Percentiles rank a stretch among this genome's conserved stretches.
These are phyloP conservation scores for Tachina grossa DNA, from an alignment of 2,888 invertebrate species.

Conservation along the genomic window DNA sequence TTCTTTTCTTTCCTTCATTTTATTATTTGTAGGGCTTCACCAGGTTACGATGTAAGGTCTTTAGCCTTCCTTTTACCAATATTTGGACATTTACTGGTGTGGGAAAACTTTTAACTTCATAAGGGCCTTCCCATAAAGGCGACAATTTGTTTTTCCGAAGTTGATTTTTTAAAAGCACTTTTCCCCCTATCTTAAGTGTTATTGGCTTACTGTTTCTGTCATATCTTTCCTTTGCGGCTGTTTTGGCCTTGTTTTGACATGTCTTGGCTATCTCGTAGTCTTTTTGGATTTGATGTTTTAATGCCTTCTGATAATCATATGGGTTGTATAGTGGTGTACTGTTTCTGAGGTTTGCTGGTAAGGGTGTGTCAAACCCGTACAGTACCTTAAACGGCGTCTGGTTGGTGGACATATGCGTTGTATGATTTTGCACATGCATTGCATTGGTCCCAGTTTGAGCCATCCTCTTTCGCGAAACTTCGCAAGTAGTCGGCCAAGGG, in stretches of 20 bases:
- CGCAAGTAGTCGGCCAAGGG: not conserved
- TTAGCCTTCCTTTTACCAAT: not conserved
- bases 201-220: too few relatives aligned
- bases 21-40: not conserved
- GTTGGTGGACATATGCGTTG: not conserved
- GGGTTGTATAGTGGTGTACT: not conserved
- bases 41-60: not conserved
- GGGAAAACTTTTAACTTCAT: not conserved
- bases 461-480: conserved; percentile 4
- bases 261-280: not conserved
- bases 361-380: not conserved
- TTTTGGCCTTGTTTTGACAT: not conserved
- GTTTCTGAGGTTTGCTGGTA: not conserved
- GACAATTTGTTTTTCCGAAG: not conserved
- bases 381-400: not conserved
- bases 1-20: too few relatives aligned
- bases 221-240: not conserved
- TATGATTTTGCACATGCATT: conserved; percentile 4
- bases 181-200: too few relatives aligned
- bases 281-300: not conserved
- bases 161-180: not conserved
- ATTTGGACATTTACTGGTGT: conserved; percentile 2
- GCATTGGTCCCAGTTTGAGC: not conserved
- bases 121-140: not conserved
- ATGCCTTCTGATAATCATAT: not conserved